Evolutionary conservation across 1,140 invertebrate genomes (phyloP), one percentile per base, ranked within the genome.

Genomic region (Drosophila leontia): DNA sequence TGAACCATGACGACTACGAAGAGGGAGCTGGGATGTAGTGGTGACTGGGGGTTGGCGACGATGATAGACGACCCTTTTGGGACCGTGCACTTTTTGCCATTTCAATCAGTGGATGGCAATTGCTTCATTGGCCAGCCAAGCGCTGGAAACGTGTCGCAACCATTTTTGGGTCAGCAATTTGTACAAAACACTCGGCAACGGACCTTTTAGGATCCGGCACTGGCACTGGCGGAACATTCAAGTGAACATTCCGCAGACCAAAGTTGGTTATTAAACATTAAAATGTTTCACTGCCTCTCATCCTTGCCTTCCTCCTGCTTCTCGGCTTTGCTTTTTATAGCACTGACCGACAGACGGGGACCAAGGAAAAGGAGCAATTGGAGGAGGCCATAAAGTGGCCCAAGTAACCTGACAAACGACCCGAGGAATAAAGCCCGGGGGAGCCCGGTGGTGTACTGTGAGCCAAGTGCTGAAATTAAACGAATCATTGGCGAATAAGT

Each of bases 181-280:
- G 82, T 71, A 60, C 74, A 80, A 82, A 81, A 55, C 65, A 77
- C 78, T 57, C 65, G 48, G 42, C 48, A 51, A 42, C 57, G 47
- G 71, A 41, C 61, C 72, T 68, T 77, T 77, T 77, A 76, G 53
- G 45, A 41, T 29, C 62, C 29, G 9, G 1, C 19, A 44, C 15
- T 42, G 34, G 23, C 60, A 12, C 11, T 12, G 34, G 11, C 19
- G 53, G 53, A 55, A 39, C 53, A 55, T 50, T 70, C 44, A 70
- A 69, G 50, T 64, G 77, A 53, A 60, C 83, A 84, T 84, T 81
- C 82, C 78, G 39, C 50, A 35, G 51, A 47, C 82, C 82, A 62
- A 85, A 85, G 68, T 82, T 81, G 82, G 81, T 75, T 64, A 80
- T 78, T 68, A 81, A 64, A 78, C 79, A 83, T 75, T 74, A 75